These are phyloP conservation scores for Andricus curvator DNA, from an alignment of 2,888 invertebrate species.

Conservation along the genomic window DNA sequence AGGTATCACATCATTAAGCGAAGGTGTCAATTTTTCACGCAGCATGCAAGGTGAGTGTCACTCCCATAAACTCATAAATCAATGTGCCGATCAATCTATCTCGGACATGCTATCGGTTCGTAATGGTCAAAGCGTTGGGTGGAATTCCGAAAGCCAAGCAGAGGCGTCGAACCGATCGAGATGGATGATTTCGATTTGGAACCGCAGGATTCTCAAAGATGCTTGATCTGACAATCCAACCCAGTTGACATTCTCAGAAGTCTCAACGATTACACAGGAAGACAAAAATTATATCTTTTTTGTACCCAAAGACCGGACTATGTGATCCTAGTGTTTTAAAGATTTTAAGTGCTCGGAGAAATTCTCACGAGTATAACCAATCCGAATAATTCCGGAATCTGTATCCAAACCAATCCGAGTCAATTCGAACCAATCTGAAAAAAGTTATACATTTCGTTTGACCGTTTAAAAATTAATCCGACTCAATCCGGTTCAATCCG, in stretches of 20 bases:
- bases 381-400: no score
- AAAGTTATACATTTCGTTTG: no score
- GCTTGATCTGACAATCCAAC: constrained; percentile 30
- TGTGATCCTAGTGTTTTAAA: no score
- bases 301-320: no score
- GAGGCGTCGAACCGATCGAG: constrained; percentile 38
- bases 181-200: constrained; percentile 30
- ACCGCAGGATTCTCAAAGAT: constrained; percentile 3
- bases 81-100: constrained; percentile 45
- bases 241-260: constrained; percentile 12
- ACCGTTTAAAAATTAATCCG: no score
- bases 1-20: not conserved
- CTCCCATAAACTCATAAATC: constrained; percentile 49
- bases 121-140: not conserved
- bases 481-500: no score
- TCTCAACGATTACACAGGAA: not conserved
- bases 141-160: constrained; percentile 29
- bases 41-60: constrained; percentile 33
- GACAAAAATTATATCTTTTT: no score
- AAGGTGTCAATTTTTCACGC: not conserved
- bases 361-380: no score
- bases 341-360: no score
- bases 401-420: no score
- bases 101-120: not conserved
- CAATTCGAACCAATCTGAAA: no score